Evolutionary conservation across 2,888 invertebrate genomes (phyloP).

Genomic region (Teleiodes luculella): DNA sequence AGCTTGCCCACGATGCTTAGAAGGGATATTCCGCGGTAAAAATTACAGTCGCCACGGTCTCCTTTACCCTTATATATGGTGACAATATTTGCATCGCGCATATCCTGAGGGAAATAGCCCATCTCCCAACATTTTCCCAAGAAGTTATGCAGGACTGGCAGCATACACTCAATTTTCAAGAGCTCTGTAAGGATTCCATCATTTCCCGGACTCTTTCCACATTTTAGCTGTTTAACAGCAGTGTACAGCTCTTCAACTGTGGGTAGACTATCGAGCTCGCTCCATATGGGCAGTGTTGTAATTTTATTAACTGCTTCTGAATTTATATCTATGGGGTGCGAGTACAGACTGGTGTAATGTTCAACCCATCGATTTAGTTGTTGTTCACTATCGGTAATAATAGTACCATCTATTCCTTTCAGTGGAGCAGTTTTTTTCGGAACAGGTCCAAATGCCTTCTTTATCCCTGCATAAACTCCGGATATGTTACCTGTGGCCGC

Average conservation of each 20-base stretch:
- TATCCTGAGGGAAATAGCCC: too few relatives aligned
- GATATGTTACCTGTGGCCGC: background rate
- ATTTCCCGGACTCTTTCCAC: background rate
- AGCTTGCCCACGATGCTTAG: background rate
- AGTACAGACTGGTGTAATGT: background rate
- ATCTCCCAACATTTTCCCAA: too few relatives aligned
- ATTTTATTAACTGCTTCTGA: background rate
- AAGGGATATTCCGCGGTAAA: too few relatives aligned
- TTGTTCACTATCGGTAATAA: background rate
- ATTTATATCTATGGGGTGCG: background rate
- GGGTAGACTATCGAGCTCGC: background rate
- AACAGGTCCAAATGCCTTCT: slow-evolving; percentile 16
- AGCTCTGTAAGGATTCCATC: background rate
- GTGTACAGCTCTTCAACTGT: background rate
- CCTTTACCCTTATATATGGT: too few relatives aligned
- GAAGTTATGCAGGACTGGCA: background rate
- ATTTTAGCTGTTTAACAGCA: background rate
- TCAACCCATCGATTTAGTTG: background rate
- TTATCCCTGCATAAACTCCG: slow-evolving; percentile 17
- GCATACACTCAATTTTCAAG: background rate
- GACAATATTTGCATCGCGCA: too few relatives aligned
- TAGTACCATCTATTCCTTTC: slow-evolving; percentile 13
- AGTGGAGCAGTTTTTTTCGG: slow-evolving; percentile 14
- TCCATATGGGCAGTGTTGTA: background rate
- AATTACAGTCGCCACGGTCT: too few relatives aligned